Evolutionary conservation across 2,797 vertebrate species (phyloP).

Genomic region (Poeciliopsis turneri): DNA sequence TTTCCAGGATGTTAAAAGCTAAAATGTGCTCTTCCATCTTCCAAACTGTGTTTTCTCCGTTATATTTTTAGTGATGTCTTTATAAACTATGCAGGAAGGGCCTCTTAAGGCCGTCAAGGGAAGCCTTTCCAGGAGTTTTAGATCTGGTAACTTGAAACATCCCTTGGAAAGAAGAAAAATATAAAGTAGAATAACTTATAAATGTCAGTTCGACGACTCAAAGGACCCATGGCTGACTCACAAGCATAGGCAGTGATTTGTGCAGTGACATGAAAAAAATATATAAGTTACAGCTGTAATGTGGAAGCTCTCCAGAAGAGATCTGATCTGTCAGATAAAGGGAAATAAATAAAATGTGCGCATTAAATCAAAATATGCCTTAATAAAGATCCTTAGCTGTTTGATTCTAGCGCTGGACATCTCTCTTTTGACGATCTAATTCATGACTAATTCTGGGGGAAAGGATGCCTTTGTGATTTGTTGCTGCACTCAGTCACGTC

Average conservation of each 20-base stretch:
- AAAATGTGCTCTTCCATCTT: constrained; percentile 6
- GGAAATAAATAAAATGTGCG: neutral
- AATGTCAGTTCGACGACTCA: constrained; percentile 58
- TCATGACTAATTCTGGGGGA: constrained; percentile 48
- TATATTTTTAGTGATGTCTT: constrained; percentile 43
- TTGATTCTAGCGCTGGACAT: neutral
- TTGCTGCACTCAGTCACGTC: constrained; percentile 44
- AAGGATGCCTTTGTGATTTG: constrained; percentile 56
- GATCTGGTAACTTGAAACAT: constrained; percentile 59
- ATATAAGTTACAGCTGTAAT: neutral
- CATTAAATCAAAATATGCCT: neutral
- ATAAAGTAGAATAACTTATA: constrained; percentile 45
- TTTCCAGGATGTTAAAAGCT: constrained; percentile 9
- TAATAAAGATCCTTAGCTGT: neutral
- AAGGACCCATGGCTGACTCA: constrained; percentile 39
- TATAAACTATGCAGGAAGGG: constrained; percentile 56
- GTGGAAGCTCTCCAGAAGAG: neutral
- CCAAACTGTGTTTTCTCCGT: constrained; percentile 25
- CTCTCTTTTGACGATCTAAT: constrained; percentile 20
- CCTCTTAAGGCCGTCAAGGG: constrained; percentile 58
- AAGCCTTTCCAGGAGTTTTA: constrained; percentile 47
- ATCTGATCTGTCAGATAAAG: neutral
- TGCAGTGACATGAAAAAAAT: constrained; percentile 21
- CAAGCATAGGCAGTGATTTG: constrained; percentile 32
- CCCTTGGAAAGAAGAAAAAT: constrained; percentile 43